A percentile compares a stretch with the other conserved stretches of the same genome.
These are phyloP conservation scores for Cyrtodaria siliqua DNA, from an alignment of 2,888 invertebrate genomes.

Conservation along the genomic window DNA sequence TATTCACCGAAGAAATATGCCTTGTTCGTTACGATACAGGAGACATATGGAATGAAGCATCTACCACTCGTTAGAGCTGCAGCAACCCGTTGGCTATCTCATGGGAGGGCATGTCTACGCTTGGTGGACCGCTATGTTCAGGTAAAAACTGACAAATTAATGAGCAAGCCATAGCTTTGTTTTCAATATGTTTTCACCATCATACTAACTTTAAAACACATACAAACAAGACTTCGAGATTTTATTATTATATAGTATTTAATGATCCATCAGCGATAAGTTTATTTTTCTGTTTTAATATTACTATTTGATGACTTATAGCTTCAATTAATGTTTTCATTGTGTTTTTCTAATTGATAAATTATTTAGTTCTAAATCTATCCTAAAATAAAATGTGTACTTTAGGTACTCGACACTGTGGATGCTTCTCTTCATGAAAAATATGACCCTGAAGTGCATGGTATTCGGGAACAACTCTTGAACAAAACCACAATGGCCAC, in stretches of 20 bases:
- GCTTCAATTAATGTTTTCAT: no score
- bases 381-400: no score
- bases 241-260: no score
- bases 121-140: conserved; percentile 25
- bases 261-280: no score
- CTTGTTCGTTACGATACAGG: conserved; percentile 13
- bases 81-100: conserved; percentile 35
- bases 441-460: conserved; percentile 18
- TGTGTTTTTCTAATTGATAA: background rate
- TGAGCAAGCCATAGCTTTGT: no score
- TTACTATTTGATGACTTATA: no score
- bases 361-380: background rate
- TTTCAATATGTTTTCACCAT: no score
- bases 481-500: conserved; percentile 6
- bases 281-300: no score
- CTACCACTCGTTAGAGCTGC: conserved; percentile 18
- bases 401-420: conserved; percentile 11
- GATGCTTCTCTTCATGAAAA: conserved; percentile 17
- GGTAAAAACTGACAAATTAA: conserved; percentile 4
- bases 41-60: conserved; percentile 18
- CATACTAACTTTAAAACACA: no score
- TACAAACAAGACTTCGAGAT: no score
- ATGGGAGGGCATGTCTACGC: conserved; percentile 20
- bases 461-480: conserved; percentile 3
- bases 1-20: conserved; percentile 16